Conservation (phyloP, 64 coral and sea anemone genomes). For the Montipora cactus region DNA sequence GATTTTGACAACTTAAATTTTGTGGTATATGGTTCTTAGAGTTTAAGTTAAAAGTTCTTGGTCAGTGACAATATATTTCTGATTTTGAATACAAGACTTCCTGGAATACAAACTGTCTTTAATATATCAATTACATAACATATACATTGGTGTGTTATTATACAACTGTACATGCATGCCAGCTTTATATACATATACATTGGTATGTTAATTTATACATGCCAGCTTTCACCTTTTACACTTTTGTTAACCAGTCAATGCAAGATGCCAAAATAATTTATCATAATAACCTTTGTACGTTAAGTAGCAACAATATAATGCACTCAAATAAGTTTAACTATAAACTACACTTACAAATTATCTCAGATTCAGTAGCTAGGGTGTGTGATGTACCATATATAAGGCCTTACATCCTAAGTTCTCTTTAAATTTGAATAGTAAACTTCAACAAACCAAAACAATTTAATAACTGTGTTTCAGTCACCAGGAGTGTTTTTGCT, state of each 20-base stretch:
- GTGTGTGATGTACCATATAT: background rate
- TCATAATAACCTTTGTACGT: background rate
- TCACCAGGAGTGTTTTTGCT: background rate
- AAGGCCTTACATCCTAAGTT: conserved; percentile 7
- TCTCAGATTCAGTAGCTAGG: background rate
- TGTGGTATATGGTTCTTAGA: background rate
- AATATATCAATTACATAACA: background rate
- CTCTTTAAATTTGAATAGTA: conserved; percentile 3
- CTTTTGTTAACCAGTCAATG: conserved; percentile 15
- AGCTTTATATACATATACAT: background rate
- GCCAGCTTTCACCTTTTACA: background rate
- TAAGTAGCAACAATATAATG: background rate
- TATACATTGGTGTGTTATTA: background rate
- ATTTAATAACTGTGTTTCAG: conserved; percentile 8
- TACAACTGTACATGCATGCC: too few relatives aligned
- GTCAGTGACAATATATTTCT: conserved; percentile 11
- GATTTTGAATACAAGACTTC: background rate
- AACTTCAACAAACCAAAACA: conserved; percentile 2
- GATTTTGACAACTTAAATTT: background rate
- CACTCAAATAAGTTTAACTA: conserved; percentile 11
- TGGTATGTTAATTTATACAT: background rate
- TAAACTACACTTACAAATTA: conserved; percentile 6
- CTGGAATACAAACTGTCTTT: conserved; percentile 14
- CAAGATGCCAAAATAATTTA: conserved; percentile 1
- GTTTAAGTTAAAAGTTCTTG: conserved; percentile 1